Conservation (phyloP, 53 echinoderm and acorn worm genomes). For the Temnopleurus reevesii region DNA sequence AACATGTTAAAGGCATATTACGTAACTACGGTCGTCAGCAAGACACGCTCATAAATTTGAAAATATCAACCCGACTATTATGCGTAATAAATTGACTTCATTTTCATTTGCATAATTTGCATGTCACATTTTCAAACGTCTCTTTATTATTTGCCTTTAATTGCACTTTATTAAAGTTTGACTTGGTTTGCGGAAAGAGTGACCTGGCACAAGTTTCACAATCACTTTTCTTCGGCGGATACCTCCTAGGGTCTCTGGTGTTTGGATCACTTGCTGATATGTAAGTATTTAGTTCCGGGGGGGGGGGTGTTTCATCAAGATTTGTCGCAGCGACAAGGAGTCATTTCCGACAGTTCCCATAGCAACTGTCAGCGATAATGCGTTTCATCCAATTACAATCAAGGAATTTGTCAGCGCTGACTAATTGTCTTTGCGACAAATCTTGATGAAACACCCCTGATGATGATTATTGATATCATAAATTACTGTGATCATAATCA, state of each 20-base stretch:
- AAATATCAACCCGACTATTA: too few species aligned
- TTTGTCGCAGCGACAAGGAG: too few species aligned
- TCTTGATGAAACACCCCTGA: too few species aligned
- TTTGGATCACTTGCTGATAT: conserved; percentile 23
- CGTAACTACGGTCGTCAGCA: too few species aligned
- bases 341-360: too few species aligned
- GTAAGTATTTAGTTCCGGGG: not conserved
- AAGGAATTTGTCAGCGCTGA: not conserved
- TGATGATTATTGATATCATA: too few species aligned
- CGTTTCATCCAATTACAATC: too few species aligned
- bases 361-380: too few species aligned
- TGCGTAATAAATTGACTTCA: not conserved
- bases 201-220: conserved; percentile 15
- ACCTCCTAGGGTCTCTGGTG: conserved; percentile 5
- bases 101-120: not conserved
- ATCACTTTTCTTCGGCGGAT: conserved; percentile 22
- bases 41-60: too few species aligned
- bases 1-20: too few species aligned
- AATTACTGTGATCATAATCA: too few species aligned
- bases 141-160: not conserved
- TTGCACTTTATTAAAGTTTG: not conserved
- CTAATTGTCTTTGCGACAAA: not conserved
- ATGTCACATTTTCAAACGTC: not conserved
- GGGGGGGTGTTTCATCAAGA: too few species aligned
- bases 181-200: conserved; percentile 26